Evolutionary conservation across 2,113 vertebrate genomes (phyloP).

Genomic region (Pollachius pollachius): DNA sequence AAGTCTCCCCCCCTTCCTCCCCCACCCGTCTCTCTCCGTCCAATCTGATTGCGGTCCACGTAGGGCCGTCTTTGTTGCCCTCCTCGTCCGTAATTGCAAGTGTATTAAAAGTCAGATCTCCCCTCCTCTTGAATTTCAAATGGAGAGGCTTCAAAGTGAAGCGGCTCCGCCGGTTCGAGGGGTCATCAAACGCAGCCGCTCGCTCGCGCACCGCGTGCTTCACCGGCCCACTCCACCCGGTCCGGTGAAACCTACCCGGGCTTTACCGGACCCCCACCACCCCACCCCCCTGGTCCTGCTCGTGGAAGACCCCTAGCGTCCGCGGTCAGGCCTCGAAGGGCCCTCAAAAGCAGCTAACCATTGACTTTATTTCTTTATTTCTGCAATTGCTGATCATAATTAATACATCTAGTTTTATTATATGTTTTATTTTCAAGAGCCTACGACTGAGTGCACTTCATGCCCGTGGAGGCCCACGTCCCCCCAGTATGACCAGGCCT

Average conservation of each 20-base stretch:
- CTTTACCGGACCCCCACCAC: no score
- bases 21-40: slow-evolving; percentile 9
- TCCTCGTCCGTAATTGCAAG: slow-evolving; percentile 35
- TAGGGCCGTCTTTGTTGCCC: slow-evolving; percentile 18
- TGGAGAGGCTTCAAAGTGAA: slow-evolving; percentile 74
- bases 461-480: no score
- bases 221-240: slow-evolving; percentile 31
- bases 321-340: no score
- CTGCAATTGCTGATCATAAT: no score
- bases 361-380: no score
- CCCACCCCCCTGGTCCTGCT: no score
- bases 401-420: no score
- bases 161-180: slow-evolving; percentile 37
- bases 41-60: slow-evolving; percentile 22
- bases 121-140: slow-evolving; percentile 70
- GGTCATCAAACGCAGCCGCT: slow-evolving; percentile 53
- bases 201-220: slow-evolving; percentile 29
- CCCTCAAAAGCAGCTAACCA: no score
- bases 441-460: no score
- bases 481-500: no score
- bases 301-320: no score
- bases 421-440: no score
- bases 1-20: neutral
- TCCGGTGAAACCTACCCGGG: neutral
- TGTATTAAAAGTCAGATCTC: slow-evolving; percentile 66